Evolutionary conservation across 1,140 invertebrate species (phyloP), one percentile per base, ranked within the genome.

Genomic region (Cyphomyrmex costatus): DNA sequence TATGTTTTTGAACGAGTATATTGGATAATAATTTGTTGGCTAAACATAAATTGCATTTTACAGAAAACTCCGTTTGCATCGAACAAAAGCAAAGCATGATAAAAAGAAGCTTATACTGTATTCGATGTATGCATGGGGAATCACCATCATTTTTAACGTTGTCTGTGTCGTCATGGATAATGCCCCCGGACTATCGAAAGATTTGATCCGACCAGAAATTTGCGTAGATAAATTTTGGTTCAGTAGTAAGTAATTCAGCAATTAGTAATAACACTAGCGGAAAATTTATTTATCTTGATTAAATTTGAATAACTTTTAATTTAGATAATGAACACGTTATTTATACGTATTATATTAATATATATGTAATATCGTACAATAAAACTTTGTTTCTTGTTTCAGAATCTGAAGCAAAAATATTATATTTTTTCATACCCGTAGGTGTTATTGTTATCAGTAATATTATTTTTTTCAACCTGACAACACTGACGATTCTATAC

Each of bases 381-480:
- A n/a, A 74, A 0, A 30, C 33, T 51, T 33, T 12, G n/a, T 68
- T 51, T 89, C 79, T 74, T 88, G 87, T 95, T 96, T 76, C 92
- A 97, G 97, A 95, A 87, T 84, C 95, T 7, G 92, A 93, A 24
- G 96, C 96, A 8, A 95, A 96, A 66, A 94, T 97, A 24, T 88
- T 97, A 14, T 98, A 98, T 91, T 98, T 98, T 94, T 98, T 97
- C 91, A 96, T 95, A 0, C 97, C 97, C 0, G 97, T 98, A 51
- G 96, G 96, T n/a, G 88, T 96, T 1, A 95, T 98, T 14, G 96
- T 98, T 7, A 85, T 97, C 0, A 96, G 96, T 98, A 74, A 68
- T 0, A 46, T 46, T 46, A 16, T 1, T 68, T 68, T 68, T 14
- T 98, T 98, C 92, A 93, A 96, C 3, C 94, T 97, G 60, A 98